Conservation (phyloP, 2,113 vertebrate genomes). For the Andinoacara biseriatus region DNA sequence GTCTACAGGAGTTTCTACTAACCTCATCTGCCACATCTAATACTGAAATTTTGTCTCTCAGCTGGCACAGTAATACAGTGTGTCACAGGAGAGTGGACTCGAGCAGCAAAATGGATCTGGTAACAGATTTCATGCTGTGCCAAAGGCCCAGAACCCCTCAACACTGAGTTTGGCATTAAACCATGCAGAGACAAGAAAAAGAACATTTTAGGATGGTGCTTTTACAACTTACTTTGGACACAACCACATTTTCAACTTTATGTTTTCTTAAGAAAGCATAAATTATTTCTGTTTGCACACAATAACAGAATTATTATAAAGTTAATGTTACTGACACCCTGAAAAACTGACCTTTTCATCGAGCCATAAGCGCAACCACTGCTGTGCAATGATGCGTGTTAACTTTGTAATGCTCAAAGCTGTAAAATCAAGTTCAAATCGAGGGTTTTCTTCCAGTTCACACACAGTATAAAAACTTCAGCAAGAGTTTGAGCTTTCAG, state of each 20-base stretch:
- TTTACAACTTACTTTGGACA: not conserved
- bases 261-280: too few relatives aligned
- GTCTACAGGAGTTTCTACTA: not conserved
- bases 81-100: constrained; percentile 27
- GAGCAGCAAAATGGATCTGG: constrained; percentile 42
- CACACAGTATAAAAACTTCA: too few relatives aligned
- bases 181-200: constrained; percentile 15
- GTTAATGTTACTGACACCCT: too few relatives aligned
- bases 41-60: not conserved
- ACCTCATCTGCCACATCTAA: not conserved
- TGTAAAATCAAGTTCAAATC: too few relatives aligned
- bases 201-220: not conserved
- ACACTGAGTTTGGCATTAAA: not conserved
- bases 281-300: too few relatives aligned
- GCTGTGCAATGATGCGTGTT: too few relatives aligned
- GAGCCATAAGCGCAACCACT: too few relatives aligned
- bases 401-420: too few relatives aligned
- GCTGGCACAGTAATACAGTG: constrained; percentile 2
- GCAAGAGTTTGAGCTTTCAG: too few relatives aligned
- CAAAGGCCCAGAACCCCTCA: constrained; percentile 40
- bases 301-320: too few relatives aligned
- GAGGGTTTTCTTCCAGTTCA: too few relatives aligned
- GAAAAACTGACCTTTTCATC: too few relatives aligned
- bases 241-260: not conserved
- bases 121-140: constrained; percentile 31